Base-by-base conservation (phyloP, 2,888 invertebrate species). In the Leptinotarsa tumamoca region DNA sequence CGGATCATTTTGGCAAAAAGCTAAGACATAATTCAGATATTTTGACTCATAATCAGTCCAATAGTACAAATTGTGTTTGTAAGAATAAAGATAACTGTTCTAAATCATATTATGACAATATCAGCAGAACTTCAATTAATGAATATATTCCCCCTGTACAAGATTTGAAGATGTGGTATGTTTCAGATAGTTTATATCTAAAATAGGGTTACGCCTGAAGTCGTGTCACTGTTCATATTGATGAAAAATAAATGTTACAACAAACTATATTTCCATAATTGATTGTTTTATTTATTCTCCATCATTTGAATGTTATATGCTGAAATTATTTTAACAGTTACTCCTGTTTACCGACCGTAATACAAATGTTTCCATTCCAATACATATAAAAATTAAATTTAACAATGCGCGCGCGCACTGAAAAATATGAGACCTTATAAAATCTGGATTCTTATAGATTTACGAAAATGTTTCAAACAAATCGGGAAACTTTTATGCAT, bases 111-210 rank as follows among this genome's bases (percentile, higher is more conserved):
- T 88, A 88, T 84, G 85, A 88, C 66, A 75, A 69, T 23, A 78
- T 80, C 66, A 71, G 79, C 23, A 70, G 67, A 58, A 78, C 69
- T 17, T 85, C 87, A 82, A 87, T 88, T 77, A 88, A 88, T 79
- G 90, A 86, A 75, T 82, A 84, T 67, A 86, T 94, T 77, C 93
- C 94, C 68, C 90, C 90, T 68, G 90, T 94, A 77, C 89, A 90
- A 81, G 95, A 95, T 88, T 90, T 95, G 84, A 90, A 93, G 83
- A 92, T 94, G 80, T 90, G 91, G 81, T 89, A 91, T 87, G 93
- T 95, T 72, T 94, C 93, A 87, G 91, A 90, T 87, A 86, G 87
- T 74, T 87, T 92, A 80, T 91, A 91, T 87, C 87, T 90, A 77
- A 67, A 67, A 51, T 67, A 49, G 18, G 43, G 3, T 43, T 43